Evolutionary conservation across 2,888 invertebrate genomes (phyloP).

Genomic region (Idaea dimidiata): DNA sequence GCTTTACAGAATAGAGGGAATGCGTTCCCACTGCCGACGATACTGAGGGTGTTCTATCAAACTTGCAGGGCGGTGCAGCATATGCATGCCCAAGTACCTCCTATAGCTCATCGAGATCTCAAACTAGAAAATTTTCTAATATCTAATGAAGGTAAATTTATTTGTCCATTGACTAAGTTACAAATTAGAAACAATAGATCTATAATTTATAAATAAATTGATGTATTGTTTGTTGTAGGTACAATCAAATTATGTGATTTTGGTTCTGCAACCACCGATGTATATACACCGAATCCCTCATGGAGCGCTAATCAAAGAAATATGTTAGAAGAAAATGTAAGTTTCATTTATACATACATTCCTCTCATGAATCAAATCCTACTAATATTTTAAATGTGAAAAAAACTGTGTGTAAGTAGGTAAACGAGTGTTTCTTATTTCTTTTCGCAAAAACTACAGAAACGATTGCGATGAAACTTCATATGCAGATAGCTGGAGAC

Average conservation of each 20-base stretch:
- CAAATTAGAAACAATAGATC: too few relatives aligned
- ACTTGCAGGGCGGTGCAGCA: constrained; percentile 94
- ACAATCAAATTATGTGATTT: constrained; percentile 97
- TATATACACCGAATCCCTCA: constrained; percentile 89
- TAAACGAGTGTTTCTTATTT: too few relatives aligned
- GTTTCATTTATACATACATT: constrained; percentile 28
- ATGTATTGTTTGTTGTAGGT: constrained; percentile 46
- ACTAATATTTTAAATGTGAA: too few relatives aligned
- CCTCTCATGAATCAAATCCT: too few relatives aligned
- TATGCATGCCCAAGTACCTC: constrained; percentile 94
- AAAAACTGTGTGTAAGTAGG: too few relatives aligned
- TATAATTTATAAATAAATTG: neutral
- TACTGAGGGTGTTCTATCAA: constrained; percentile 94
- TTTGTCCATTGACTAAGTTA: neutral
- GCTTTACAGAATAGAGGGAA: constrained; percentile 81
- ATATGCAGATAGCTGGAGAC: too few relatives aligned
- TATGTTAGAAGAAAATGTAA: constrained; percentile 95
- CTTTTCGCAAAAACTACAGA: too few relatives aligned
- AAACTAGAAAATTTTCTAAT: constrained; percentile 98
- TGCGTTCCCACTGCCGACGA: constrained; percentile 84
- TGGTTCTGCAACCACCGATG: constrained; percentile 94
- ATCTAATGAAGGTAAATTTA: constrained; percentile 85
- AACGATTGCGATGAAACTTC: too few relatives aligned
- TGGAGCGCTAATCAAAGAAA: constrained; percentile 97
- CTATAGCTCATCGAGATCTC: constrained; percentile 97